phyloP scores from a whole-genome alignment of 2,888 invertebrate genomes.

The Clitarchus hookeri region DNA sequence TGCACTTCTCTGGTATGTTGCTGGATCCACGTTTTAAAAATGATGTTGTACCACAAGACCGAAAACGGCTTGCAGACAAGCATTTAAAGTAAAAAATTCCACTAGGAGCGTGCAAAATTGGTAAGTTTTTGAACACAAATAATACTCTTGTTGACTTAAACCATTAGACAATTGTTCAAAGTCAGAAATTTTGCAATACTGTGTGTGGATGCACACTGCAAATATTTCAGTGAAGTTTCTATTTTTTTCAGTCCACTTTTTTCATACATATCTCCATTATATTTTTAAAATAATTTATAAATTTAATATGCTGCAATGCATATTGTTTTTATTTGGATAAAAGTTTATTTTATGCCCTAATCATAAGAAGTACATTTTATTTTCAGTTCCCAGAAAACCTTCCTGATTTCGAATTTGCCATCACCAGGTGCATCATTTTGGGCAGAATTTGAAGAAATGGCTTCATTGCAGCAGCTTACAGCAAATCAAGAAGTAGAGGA shows the following conservation, averaged over 20 bases:
- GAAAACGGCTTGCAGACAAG: background rate
- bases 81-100: background rate
- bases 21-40: constrained; percentile 9
- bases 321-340: too few species aligned
- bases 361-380: background rate
- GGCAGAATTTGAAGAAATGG: background rate
- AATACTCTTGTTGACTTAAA: background rate
- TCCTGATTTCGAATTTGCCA: background rate
- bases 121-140: background rate
- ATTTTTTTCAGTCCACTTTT: too few species aligned
- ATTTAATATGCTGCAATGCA: background rate
- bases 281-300: background rate
- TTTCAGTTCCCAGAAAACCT: background rate
- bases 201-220: background rate
- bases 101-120: background rate
- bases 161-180: background rate
- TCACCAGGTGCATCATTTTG: background rate
- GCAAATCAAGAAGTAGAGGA: background rate
- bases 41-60: background rate
- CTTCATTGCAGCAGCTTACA: background rate
- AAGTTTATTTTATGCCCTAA: too few species aligned
- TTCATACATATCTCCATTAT: background rate
- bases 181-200: background rate
- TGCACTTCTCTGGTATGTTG: background rate
- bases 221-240: too few species aligned